Evolutionary conservation across 2,888 invertebrate species (phyloP).

Genomic region (Drosophila rubida): DNA sequence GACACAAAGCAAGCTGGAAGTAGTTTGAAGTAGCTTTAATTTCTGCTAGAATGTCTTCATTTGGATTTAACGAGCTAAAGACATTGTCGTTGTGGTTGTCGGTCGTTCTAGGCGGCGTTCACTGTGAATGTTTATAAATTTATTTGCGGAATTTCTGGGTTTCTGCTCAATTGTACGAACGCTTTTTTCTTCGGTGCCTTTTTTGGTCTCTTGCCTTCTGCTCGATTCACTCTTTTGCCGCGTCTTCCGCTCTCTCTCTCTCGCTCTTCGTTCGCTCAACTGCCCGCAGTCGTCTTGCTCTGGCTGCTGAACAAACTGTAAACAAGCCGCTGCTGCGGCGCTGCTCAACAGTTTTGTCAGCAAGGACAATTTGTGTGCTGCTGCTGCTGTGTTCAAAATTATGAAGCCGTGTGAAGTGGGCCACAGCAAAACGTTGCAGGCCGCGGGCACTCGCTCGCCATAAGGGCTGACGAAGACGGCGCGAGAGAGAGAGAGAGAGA

Average conservation of each 20-base stretch:
- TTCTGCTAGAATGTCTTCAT: background rate
- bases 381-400: conserved; percentile 62
- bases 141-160: background rate
- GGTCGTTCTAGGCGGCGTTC: background rate
- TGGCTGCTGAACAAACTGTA: conserved; percentile 45
- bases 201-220: conserved; percentile 7
- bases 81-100: too few species aligned
- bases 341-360: conserved; percentile 36
- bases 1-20: too few species aligned
- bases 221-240: conserved; percentile 17
- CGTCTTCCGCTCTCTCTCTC: conserved; percentile 9
- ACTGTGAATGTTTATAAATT: conserved; percentile 2
- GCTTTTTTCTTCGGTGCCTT: background rate
- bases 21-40: background rate
- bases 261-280: conserved; percentile 1
- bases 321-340: conserved; percentile 41
- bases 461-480: too few species aligned
- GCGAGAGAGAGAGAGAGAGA: conserved; percentile 18
- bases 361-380: conserved; percentile 65
- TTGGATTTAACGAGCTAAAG: background rate
- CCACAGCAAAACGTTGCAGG: conserved; percentile 52
- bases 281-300: conserved; percentile 8
- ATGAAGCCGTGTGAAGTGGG: conserved; percentile 63
- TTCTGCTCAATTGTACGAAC: conserved; percentile 1
- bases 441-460: background rate